A percentile compares a stretch with the other conserved stretches of the same genome.
Evolutionary conservation across 2,888 invertebrate genomes (phyloP).

Genomic region (Epicampocera succincta): DNA sequence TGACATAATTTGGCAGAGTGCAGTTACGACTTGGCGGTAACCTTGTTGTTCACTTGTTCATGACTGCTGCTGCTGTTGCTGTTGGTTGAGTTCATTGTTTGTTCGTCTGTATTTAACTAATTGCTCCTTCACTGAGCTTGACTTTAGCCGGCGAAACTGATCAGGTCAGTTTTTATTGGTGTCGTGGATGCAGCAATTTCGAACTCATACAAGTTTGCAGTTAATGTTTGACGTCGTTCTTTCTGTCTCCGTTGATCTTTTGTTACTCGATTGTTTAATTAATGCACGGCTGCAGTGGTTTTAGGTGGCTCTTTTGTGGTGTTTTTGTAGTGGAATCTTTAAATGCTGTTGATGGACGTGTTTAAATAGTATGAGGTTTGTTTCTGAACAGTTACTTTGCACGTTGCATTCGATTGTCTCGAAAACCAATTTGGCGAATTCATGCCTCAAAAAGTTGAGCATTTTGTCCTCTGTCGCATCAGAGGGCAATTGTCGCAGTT

Average conservation of each 20-base stretch:
- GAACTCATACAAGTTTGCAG: conserved; percentile 1
- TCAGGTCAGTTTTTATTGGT: conserved; percentile 14
- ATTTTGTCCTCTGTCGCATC: conserved; percentile 12
- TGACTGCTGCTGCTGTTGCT: background rate
- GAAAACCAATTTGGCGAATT: background rate
- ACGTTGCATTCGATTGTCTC: background rate
- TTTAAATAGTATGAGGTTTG: conserved; percentile 9
- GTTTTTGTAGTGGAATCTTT: conserved; percentile 28
- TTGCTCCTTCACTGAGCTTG: conserved; percentile 54
- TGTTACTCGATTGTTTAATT: conserved; percentile 62
- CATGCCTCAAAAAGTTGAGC: background rate
- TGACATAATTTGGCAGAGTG: conserved; percentile 18
- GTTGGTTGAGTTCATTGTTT: conserved; percentile 10
- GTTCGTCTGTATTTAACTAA: conserved; percentile 44
- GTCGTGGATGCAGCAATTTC: conserved; percentile 8
- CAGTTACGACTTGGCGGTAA: conserved; percentile 34
- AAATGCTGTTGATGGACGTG: conserved; percentile 50
- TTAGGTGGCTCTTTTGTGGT: conserved; percentile 20
- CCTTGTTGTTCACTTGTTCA: conserved; percentile 48
- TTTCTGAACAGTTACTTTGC: background rate
- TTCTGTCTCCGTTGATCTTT: conserved; percentile 36
- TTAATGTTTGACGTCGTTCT: conserved; percentile 8
- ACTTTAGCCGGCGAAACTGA: conserved; percentile 24
- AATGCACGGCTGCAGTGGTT: conserved; percentile 11
- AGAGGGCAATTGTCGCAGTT: conserved; percentile 2